These are phyloP conservation scores for Lontra canadensis DNA, from an alignment of 2,113 vertebrate species.

Conservation along the genomic window DNA sequence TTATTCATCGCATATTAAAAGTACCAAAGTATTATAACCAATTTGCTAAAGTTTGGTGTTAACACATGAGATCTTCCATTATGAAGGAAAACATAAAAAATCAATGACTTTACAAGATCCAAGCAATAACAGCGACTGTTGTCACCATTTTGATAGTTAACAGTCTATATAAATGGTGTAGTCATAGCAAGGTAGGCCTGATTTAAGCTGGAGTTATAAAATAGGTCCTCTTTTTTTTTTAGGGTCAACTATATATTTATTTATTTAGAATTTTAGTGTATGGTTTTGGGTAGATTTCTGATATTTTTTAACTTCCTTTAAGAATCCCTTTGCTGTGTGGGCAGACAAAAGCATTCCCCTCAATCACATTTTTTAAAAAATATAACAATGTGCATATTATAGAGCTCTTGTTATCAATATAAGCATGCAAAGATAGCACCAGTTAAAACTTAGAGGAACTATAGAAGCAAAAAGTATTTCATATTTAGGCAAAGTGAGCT, in stretches of 20 bases:
- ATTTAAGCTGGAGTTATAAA: not conserved
- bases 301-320: constrained; percentile 48
- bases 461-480: not conserved
- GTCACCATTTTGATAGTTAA: constrained; percentile 7
- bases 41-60: not conserved
- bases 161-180: not conserved
- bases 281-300: constrained; percentile 34
- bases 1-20: not conserved
- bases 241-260: not conserved
- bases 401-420: not conserved
- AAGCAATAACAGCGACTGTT: not conserved
- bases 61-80: not conserved
- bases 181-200: not conserved
- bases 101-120: not conserved
- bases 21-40: constrained; percentile 6
- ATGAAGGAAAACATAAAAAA: constrained; percentile 9
- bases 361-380: not conserved
- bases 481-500: not conserved
- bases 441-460: constrained; percentile 5
- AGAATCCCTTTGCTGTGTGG: not conserved
- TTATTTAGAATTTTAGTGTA: not conserved
- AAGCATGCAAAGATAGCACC: not conserved
- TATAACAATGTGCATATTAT: not conserved
- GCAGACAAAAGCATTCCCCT: not conserved
- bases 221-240: not conserved